These are phyloP conservation scores for Otus sunia DNA, from an alignment of 2,113 vertebrate species.

Conservation along the genomic window DNA sequence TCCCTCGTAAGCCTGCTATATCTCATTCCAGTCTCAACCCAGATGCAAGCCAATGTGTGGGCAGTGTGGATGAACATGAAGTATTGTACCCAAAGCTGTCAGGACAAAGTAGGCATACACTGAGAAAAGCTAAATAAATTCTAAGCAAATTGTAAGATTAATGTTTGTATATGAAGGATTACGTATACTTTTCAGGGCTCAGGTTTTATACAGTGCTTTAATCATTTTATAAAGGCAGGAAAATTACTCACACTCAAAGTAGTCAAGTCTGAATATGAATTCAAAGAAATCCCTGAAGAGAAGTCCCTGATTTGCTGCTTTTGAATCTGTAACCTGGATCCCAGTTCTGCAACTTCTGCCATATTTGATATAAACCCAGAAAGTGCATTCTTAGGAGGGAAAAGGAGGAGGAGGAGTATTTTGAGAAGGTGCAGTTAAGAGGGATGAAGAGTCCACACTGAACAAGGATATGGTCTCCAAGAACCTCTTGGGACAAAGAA, in stretches of 20 bases:
- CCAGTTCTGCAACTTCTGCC: background rate
- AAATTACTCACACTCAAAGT: background rate
- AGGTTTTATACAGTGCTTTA: background rate
- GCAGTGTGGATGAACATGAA: conserved; percentile 41
- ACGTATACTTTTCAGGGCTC: background rate
- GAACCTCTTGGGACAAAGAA: background rate
- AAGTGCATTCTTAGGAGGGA: background rate
- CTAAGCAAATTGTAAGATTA: background rate
- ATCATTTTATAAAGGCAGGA: background rate
- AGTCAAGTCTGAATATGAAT: background rate
- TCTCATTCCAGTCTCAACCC: background rate
- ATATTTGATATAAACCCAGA: background rate
- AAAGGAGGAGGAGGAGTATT: background rate
- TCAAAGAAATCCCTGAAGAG: background rate
- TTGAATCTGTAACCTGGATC: background rate
- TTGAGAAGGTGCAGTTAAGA: background rate
- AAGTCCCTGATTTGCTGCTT: background rate
- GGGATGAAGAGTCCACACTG: background rate
- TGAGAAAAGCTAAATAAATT: conserved; percentile 9
- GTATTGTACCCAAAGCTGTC: conserved; percentile 36
- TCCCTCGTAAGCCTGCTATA: background rate
- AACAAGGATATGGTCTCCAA: background rate
- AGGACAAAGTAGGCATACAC: background rate
- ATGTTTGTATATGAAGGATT: background rate
- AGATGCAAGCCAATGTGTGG: conserved; percentile 24